Base-by-base conservation (phyloP, 2,113 vertebrate species). In the Passerina amoena region DNA sequence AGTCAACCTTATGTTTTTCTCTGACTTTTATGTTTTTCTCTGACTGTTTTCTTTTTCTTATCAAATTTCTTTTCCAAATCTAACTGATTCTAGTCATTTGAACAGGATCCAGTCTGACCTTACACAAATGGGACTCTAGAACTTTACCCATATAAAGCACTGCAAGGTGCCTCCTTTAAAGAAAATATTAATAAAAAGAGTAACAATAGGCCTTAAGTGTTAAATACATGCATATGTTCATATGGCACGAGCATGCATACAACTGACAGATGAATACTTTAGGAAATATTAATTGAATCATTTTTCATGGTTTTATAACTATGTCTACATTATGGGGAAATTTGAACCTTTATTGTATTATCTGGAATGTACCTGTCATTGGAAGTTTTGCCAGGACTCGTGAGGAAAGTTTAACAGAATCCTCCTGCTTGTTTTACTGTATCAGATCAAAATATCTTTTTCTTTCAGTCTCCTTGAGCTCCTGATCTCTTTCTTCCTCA, bases 341-440 rank as follows among this genome's bases (percentile, higher is more conserved):
- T 97, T 81, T 91, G 76, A 92, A 71, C 54, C 31, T 96, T 84
- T 92, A 59, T 83, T 95, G 70, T 70, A 38, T 90, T 80, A 56
- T 88, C 94, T 97, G 95, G 92, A 96, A 92, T 69, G 65, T 60
- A 92, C 95, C 91, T 95, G 51, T 82, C 92, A 68, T 14, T 21
- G 33, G 48, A 85, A 30, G 70, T 68, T 95, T 93, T 91, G 51
- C 56, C 82, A 91, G 90, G 77, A 90, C 66, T 94, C 40, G 14
- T 25, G 31, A 92, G 81, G 79, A 90, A 94, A 95, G 40, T 92
- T 61, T 38, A 77, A 14, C 18, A 61, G 68, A 91, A 40, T 94
- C 24, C 8, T 73, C 60, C 65, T 48, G 65, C 64, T 83, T 68
- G 5, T 33, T 84, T 94, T 94, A 38, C 27, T 66, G 22, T n/a